Conservation (phyloP, 2,797 vertebrate genomes). For the Catamblyrhynchus diadema region DNA sequence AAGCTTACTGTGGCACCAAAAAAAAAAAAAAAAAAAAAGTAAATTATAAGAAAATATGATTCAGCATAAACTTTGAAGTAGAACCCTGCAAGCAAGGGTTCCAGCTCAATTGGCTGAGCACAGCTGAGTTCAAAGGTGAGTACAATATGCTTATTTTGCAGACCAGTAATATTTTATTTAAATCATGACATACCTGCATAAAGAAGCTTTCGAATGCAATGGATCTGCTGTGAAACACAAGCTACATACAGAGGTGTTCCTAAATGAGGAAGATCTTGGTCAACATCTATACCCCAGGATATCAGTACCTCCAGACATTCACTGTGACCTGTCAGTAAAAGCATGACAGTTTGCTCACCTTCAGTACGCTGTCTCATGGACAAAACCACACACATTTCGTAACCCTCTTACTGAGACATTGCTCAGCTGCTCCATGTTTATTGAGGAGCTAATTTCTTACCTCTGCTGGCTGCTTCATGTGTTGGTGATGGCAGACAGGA, state of each 20-base stretch:
- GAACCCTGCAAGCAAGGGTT: not conserved
- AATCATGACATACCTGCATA: conserved; percentile 83
- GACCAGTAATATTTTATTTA: not conserved
- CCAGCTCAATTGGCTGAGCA: not conserved
- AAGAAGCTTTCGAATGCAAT: conserved; percentile 89
- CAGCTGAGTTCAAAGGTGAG: not conserved
- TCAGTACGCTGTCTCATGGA: not conserved
- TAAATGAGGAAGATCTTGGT: conserved; percentile 90
- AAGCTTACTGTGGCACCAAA: not conserved
- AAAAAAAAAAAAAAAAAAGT: not conserved
- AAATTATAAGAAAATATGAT: not conserved
- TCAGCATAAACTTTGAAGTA: not conserved
- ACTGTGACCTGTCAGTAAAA: conserved; percentile 84
- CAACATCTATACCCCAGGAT: conserved; percentile 91
- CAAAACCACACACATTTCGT: not conserved
- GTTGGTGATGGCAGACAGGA: conserved; percentile 88
- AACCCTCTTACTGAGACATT: not conserved
- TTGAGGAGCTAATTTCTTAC: conserved; percentile 60
- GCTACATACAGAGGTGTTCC: conserved; percentile 93
- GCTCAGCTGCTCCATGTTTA: not conserved
- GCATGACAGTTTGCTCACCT: not conserved
- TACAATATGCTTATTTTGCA: not conserved
- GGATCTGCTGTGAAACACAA: conserved; percentile 86
- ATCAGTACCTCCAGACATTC: conserved; percentile 90
- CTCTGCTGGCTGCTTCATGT: conserved; percentile 91